Conservation (phyloP, 2,113 vertebrate species). For the Grus americana region DNA sequence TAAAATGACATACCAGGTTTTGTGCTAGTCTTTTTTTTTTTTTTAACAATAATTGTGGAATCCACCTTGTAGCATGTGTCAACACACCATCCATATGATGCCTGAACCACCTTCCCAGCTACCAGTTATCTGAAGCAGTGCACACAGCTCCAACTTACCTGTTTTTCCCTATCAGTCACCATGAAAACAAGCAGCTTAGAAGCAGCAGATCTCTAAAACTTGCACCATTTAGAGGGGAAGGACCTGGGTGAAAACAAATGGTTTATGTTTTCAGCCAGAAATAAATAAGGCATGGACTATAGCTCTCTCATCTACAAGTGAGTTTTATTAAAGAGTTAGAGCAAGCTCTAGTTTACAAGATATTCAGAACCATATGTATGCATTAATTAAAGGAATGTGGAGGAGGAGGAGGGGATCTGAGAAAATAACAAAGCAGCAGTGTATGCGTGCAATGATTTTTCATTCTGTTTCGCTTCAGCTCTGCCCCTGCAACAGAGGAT, state of each 20-base stretch:
- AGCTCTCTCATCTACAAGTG: constrained; percentile 49
- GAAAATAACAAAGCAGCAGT: constrained; percentile 88
- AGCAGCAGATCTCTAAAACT: constrained; percentile 47
- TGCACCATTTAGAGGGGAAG: constrained; percentile 37
- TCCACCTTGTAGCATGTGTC: not conserved
- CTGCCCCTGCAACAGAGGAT: constrained; percentile 98
- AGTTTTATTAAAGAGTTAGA: constrained; percentile 89
- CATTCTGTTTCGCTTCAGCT: constrained; percentile 98
- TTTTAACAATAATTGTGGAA: not conserved
- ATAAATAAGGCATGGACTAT: constrained; percentile 58
- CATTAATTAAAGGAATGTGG: constrained; percentile 95
- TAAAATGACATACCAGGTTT: constrained; percentile 31
- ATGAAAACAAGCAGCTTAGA: constrained; percentile 13
- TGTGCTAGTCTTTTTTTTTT: not conserved
- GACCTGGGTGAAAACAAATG: constrained; percentile 43
- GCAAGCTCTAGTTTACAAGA: constrained; percentile 85
- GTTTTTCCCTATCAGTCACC: constrained; percentile 14
- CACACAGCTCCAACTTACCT: not conserved
- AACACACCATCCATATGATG: not conserved
- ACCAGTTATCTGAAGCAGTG: not conserved
- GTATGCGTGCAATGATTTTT: constrained; percentile 90
- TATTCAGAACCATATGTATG: constrained; percentile 92
- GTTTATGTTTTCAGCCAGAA: constrained; percentile 35
- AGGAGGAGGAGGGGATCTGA: constrained; percentile 89
- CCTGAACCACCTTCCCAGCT: not conserved